phyloP scores from a whole-genome alignment of 2,113 vertebrate genomes.

The Trogon surrucura region DNA sequence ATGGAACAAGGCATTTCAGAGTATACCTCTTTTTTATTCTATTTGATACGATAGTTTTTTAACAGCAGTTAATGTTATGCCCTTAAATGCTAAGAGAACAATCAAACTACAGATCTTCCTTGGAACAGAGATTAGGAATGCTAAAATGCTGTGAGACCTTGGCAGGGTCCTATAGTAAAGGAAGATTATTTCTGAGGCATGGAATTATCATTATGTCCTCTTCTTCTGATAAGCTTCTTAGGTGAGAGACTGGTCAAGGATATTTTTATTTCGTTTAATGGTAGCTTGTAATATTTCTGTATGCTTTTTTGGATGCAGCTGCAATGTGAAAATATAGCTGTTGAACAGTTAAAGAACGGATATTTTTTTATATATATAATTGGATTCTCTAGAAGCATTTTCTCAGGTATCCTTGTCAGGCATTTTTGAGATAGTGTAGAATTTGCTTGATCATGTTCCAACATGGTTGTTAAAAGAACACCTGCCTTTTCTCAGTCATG shows the following conservation, averaged over 20 bases:
- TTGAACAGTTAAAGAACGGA: background rate
- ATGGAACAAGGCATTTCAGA: background rate
- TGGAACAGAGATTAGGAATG: background rate
- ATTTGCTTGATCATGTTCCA: constrained; percentile 58
- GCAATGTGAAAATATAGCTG: background rate
- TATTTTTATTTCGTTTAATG: background rate
- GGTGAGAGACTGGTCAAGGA: background rate
- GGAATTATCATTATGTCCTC: background rate
- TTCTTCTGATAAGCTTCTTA: constrained; percentile 17
- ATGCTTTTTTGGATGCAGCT: background rate
- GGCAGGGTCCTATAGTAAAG: background rate
- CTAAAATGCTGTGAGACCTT: constrained; percentile 2
- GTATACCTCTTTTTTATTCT: background rate
- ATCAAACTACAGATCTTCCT: background rate
- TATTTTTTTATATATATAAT: background rate
- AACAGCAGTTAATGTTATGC: background rate
- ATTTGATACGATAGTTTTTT: background rate
- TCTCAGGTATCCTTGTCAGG: constrained; percentile 35
- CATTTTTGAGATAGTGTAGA: constrained; percentile 33
- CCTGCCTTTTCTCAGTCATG: background rate
- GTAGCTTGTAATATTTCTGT: background rate
- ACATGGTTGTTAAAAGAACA: constrained; percentile 31
- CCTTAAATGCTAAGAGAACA: background rate
- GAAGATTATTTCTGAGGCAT: background rate
- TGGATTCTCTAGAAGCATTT: background rate